Evolutionary conservation across 2,888 invertebrate species (phyloP), one percentile per base, ranked within the genome.

Genomic region (Furcula furcula): DNA sequence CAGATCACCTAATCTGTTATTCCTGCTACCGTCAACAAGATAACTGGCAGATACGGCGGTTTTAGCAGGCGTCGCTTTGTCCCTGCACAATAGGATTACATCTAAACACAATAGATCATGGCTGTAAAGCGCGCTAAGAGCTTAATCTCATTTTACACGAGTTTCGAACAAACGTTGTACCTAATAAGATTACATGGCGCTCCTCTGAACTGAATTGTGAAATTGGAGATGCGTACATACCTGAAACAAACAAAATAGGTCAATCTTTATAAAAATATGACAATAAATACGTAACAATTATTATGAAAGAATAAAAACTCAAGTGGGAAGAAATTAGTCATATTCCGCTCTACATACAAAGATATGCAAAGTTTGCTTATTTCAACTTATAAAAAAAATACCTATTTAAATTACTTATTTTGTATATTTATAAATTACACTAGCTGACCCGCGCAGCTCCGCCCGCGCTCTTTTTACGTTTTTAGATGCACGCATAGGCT

Each of bases 171-270:
- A 71, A 60, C 42, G 48, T 35, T 57, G 62, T n/a, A n/a, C n/a
- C n/a, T 84, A 82, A 86, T 60, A 72, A 75, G 85, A 84, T 86
- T 84, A 84, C 72, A 59, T 37, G 59, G 53, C 51, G 58, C 61
- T 60, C 55, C 56, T 52, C 45, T 40, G 46, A 51, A 43, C 55
- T 52, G 49, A 42, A 63, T 62, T 50, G 55, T 46, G 65, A 41
- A 63, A 75, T 66, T 55, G 49, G 69, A 71, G 63, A 68, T 51
- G 61, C 63, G 49, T 69, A 58, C 56, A 44, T 56, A 72, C 70
- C 67, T 73, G 65, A 11, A 65, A 76, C 65, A 68, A 68, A 46
- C 37, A 40, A 36, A 36, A 34, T 36, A 19, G 26, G 38, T 43
- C 30, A 47, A 26, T 23, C 4, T 9, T 20, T 33, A 23, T 16